Evolutionary conservation across 2,888 invertebrate species (phyloP), one percentile per base, ranked within the genome.

Genomic region (Ctenicera cuprea): DNA sequence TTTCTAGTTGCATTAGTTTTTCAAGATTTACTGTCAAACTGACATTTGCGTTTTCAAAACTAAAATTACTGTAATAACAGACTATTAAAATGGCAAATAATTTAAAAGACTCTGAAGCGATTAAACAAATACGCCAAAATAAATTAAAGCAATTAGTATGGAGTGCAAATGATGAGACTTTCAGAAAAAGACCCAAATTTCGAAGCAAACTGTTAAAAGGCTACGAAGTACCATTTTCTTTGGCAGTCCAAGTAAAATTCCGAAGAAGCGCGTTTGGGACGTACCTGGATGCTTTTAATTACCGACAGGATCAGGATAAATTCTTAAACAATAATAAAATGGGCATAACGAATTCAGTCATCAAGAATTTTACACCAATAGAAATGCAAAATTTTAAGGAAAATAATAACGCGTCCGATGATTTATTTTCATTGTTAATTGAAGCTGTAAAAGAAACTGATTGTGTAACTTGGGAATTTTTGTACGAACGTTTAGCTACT

Each of bases 241-340:
- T 72, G 41, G 80, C 76, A 9, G 62, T 80, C 5, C 57, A 78
- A 16, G 54, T 78, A 7, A 79, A 80, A 71, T 77, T 83, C 33
- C 77, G 76, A 26, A 71, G 77, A 30, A 84, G 84, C 2, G 68
- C 82, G 18, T 82, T 85, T 38, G 85, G 86, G 26, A 75, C 78
- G n/a, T 85, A 82, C 66, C 68, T 86, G 48, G 75, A 82, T 50
- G 64, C 73, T 38, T 80, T 82, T 63, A 85, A 85, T 68, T 50
- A 61, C 11, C 77, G 78, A 16, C 84, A 85, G 72, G 41, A 71
- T 12, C 84, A 84, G 61, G 77, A 82, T 59, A 67, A 73, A 20
- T 57, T 66, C 16, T 52, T 82, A 3, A 83, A 85, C 57, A 77
- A 80, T 14, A 82, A 82, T 37, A 85, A 85, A 78, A 61, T 84